Evolutionary conservation across 2,888 invertebrate genomes (phyloP), one percentile per base, ranked within the genome.

Genomic region (Zelleria hepariella): DNA sequence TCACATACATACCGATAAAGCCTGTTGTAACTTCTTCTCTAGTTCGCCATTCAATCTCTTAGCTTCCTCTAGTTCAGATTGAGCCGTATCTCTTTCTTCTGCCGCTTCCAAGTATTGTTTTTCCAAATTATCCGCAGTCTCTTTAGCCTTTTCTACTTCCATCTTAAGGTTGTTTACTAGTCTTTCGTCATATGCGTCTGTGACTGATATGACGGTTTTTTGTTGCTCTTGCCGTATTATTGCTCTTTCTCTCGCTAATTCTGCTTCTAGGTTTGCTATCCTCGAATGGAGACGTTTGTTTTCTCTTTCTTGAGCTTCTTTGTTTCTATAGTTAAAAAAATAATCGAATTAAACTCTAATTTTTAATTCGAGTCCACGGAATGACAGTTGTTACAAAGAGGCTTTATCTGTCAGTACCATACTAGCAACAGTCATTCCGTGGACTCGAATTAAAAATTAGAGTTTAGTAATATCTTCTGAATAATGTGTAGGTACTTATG

Each of bases 221-320:
- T 89, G 87, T 69, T 88, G 86, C 64, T 89, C 88, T 65, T 89
- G 89, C 68, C 82, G 86, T 10, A 87, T 85, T 47, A 88, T 83
- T 42, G 91, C 90, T 62, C 91, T 90, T 73, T 94, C 93, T 68
- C 94, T 93, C 62, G 95, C 94, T 65, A 95, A 74, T 75, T 96
- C 95, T 10, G 94, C 94, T 82, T 96, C 95, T 66, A 96, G 86
- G 71, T 95, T 95, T 25, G 93, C 91, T 74, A 96, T 93, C 78
- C 93, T 93, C 57, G 94, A 92, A 75, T 93, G 87, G 57, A 96
- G 90, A 69, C 95, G 92, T 77, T 96, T 96, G 74, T 96, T 96
- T 81, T 97, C 96, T 71, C 95, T 87, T 68, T 94, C 94, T 71
- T 95, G 91, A 0, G 94, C 94, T 79, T 96, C 96, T 73, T 96